Evolutionary conservation across 1,140 invertebrate genomes (phyloP).

Genomic region (Trichomalopsis sarcophagae): DNA sequence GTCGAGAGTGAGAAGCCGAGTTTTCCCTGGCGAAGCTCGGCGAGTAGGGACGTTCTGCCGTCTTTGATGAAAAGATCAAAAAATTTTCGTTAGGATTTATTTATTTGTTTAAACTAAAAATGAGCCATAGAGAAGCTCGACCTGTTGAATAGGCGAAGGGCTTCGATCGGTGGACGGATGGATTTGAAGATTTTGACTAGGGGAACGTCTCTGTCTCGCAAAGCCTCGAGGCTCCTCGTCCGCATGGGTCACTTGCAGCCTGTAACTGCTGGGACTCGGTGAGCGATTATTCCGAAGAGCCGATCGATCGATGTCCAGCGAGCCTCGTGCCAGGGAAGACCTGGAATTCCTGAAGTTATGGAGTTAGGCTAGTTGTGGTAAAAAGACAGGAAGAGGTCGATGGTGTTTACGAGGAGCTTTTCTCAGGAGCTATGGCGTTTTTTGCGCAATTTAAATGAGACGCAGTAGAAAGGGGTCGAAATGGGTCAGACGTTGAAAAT

Average conservation of each 20-base stretch:
- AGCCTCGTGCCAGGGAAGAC: slow-evolving; percentile 56
- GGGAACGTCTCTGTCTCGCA: slow-evolving; percentile 55
- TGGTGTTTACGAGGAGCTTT: too few species aligned
- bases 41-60: slow-evolving; percentile 62
- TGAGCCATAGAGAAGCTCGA: background rate
- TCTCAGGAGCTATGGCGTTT: too few species aligned
- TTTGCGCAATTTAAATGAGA: too few species aligned
- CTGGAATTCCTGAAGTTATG: slow-evolving; percentile 58
- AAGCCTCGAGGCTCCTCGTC: slow-evolving; percentile 72
- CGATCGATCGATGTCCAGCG: slow-evolving; percentile 56
- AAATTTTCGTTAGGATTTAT: too few species aligned
- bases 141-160: slow-evolving; percentile 50
- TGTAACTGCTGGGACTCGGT: slow-evolving; percentile 69
- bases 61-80: background rate
- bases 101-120: slow-evolving; percentile 3
- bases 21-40: slow-evolving; percentile 66
- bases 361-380: background rate
- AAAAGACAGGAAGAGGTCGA: background rate
- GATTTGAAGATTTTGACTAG: slow-evolving; percentile 57
- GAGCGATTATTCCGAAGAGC: slow-evolving; percentile 59
- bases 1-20: slow-evolving; percentile 53
- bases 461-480: too few species aligned
- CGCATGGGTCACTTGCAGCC: slow-evolving; percentile 71
- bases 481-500: too few species aligned
- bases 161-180: slow-evolving; percentile 46